Percentiles rank a stretch among this genome's conserved stretches.
phyloP scores from a whole-genome alignment of 2,888 invertebrate genomes.

The Aspidiotus destructor region DNA sequence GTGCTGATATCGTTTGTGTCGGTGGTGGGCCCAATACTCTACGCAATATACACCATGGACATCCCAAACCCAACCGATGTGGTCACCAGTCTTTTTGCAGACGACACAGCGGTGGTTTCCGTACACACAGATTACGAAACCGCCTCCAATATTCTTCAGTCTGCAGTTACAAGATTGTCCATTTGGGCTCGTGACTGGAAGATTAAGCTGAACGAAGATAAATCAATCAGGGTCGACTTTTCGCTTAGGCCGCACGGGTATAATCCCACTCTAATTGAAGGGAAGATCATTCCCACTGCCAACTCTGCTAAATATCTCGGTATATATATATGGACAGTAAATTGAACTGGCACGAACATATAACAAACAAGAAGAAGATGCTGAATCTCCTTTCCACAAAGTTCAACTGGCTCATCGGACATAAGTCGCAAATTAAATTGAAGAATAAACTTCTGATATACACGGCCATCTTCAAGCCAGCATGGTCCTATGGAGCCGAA shows the following conservation, averaged over 20 bases:
- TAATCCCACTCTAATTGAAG: not conserved
- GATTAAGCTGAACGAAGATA: not conserved
- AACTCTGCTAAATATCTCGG: conserved; percentile 4
- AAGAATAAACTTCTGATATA: not conserved
- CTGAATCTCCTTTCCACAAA: not conserved
- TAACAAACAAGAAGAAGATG: not conserved
- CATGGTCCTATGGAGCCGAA: conserved; percentile 1
- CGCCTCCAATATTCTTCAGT: no score
- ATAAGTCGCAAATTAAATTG: not conserved
- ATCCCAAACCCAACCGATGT: no score
- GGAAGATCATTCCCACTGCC: not conserved
- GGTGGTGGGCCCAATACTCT: not conserved
- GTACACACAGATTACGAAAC: no score
- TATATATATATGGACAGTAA: not conserved
- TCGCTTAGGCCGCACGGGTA: conserved; percentile 4
- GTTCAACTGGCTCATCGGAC: conserved; percentile 4
- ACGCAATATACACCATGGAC: no score
- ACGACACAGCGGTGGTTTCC: no score
- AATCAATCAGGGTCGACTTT: conserved; percentile 1
- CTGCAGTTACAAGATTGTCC: no score
- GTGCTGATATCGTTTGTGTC: no score
- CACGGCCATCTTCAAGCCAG: not conserved
- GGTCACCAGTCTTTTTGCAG: no score
- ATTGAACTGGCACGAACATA: conserved; percentile 1
- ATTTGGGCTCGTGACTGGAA: conserved; percentile 1